Base-by-base conservation (phyloP, 1,140 invertebrate species). In the Scaptodrosophila lebanonensis region DNA sequence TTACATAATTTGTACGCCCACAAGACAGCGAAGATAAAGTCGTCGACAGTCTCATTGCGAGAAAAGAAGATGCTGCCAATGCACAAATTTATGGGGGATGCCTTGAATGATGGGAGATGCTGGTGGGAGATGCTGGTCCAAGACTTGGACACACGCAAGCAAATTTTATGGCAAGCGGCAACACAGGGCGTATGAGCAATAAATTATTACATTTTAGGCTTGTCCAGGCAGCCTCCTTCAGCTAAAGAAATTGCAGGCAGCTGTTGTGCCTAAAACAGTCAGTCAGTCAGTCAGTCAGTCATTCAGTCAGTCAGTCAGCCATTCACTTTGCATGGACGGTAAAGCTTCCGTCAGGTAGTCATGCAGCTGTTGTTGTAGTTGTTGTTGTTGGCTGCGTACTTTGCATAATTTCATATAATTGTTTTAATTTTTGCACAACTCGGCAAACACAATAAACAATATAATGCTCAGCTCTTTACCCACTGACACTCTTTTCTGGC, bases 381-480 rank as follows among this genome's bases (percentile, higher is more conserved):
- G 32, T 66, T 59, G 43, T 49, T 44, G 64, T 54, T 53, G 65
- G 66, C 60, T 82, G 73, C 68, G 73, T 69, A 69, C 53, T 79
- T 79, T 79, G 75, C 75, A 79, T 82, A 79, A 79, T 79, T 79
- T 60, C 61, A 66, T 47, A 62, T 79, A 79, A 79, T 79, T 75
- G 75, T 69, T 79, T 82, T 59, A 66, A 66, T 79, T 79, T n/a
- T n/a, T 77, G 60, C 75, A 79, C 65, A 82, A 73, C 65, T 27
- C 18, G 36, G 69, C 65, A 66, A 79, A 73, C 73, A 68, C 68
- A 64, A 77, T 68, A 30, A 35, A 42, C 49, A 44, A 45, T 36
- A 11, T 20, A 42, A 47, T 29, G 68, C 15, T 39, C 65, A 57
- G 54, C 50, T 39, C 59, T 53, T 63, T 51, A 35, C 59, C 50